Base-by-base conservation (phyloP, 2,888 invertebrate species). In the Tinea semifulvella region DNA sequence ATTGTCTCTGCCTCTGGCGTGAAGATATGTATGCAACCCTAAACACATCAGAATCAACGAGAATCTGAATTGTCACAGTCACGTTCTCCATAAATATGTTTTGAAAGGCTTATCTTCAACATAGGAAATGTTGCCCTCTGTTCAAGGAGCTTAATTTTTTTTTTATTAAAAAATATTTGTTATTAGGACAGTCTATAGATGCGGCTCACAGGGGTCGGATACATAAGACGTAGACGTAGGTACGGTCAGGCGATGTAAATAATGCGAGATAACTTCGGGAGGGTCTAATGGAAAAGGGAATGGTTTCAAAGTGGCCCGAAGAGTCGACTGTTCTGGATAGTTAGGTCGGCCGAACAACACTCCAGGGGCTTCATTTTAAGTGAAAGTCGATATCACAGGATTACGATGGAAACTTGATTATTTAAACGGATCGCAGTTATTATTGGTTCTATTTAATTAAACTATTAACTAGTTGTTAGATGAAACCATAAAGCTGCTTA, bases 181-280 rank as follows among this genome's bases (percentile, higher is more conserved):
- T n/a, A n/a, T n/a, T n/a, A n/a, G n/a, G n/a, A n/a, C n/a, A n/a
- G n/a, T 31, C 31, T 31, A 31, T 31, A 31, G 31, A 31, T 31
- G 54, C 53, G 52, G 60, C 68, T 75, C 65, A 73, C 73, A 58
- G 68, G 68, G 71, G 68, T 64, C 70, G 65, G n/a, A 19, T 75
- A 79, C 65, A 79, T 77, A 79, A 75, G 76, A 72, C 71, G 8
- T 77, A 75, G 75, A 73, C 71, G 20, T 22, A 13, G 71, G 61
- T 64, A 73, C 77, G 79, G 79, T 77, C 79, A 79, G 77, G 71
- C 74, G 72, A 72, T 77, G 79, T 77, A 80, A 77, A 80, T 79
- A 79, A 67, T 73, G 73, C 73, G 68, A 75, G 77, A 76, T 77
- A 74, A 77, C 73, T 76, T 71, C 63, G 69, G 65, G 70, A 73